Conservation (phyloP, 2,113 vertebrate genomes). For the Scatophagus argus region DNA sequence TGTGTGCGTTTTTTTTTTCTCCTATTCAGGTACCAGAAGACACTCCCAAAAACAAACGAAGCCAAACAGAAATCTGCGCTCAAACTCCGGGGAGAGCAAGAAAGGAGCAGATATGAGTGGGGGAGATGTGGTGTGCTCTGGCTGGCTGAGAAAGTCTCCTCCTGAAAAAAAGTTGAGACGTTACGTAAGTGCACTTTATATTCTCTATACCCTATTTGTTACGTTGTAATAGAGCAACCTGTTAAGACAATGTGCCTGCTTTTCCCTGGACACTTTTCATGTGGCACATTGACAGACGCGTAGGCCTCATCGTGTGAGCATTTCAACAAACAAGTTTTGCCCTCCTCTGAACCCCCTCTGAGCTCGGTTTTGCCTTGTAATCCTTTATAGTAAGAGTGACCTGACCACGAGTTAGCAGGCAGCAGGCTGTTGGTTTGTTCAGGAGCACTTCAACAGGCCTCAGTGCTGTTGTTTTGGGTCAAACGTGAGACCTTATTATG, state of each 20-base stretch:
- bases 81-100: slow-evolving; percentile 58
- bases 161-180: slow-evolving; percentile 99
- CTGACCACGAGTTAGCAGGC: not conserved
- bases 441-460: not conserved
- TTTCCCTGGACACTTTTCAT: slow-evolving; percentile 6
- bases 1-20: slow-evolving; percentile 17
- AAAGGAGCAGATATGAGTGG: slow-evolving; percentile 88
- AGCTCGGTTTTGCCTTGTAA: not conserved
- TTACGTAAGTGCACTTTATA: slow-evolving; percentile 92
- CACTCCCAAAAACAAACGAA: slow-evolving; percentile 62
- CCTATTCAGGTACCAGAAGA: slow-evolving; percentile 59
- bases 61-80: slow-evolving; percentile 41
- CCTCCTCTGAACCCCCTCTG: not conserved
- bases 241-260: slow-evolving; percentile 11
- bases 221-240: slow-evolving; percentile 41
- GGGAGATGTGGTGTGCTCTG: slow-evolving; percentile 94
- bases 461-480: slow-evolving; percentile 12
- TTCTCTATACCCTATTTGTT: slow-evolving; percentile 65
- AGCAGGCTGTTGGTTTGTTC: not conserved
- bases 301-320: slow-evolving; percentile 51
- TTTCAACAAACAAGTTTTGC: not conserved
- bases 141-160: slow-evolving; percentile 97
- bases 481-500: not conserved
- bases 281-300: slow-evolving; percentile 30
- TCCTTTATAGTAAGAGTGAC: not conserved